These are phyloP conservation scores for Chromoteleia sp. DNA, from an alignment of 2,888 invertebrate genomes.

Conservation along the genomic window DNA sequence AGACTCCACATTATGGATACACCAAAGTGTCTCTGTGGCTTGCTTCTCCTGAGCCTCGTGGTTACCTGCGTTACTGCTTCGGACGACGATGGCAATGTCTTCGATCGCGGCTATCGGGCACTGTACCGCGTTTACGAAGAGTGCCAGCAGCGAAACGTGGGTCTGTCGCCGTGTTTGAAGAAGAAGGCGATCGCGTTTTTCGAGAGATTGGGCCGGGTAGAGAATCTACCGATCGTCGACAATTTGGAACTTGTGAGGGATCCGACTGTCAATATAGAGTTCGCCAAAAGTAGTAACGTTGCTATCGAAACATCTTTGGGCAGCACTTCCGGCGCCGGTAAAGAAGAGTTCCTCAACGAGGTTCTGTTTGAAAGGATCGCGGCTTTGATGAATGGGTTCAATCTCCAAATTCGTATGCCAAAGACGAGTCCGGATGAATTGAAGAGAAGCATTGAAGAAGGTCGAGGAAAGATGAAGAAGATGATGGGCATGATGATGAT, in stretches of 20 bases:
- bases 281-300: slow-evolving; percentile 72
- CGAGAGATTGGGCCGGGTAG: slow-evolving; percentile 90
- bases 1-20: slow-evolving; percentile 67
- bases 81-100: slow-evolving; percentile 84
- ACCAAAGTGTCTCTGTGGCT: slow-evolving; percentile 71
- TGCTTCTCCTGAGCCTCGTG: slow-evolving; percentile 65
- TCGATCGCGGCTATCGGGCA: slow-evolving; percentile 87
- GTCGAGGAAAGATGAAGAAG: slow-evolving; percentile 94
- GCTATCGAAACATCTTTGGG: slow-evolving; percentile 89
- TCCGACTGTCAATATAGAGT: slow-evolving; percentile 84
- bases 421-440: slow-evolving; percentile 89
- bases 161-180: slow-evolving; percentile 91
- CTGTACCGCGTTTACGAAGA: slow-evolving; percentile 91
- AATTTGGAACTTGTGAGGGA: slow-evolving; percentile 89
- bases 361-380: slow-evolving; percentile 90
- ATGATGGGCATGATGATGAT: slow-evolving; percentile 97
- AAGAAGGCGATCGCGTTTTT: slow-evolving; percentile 93
- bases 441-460: slow-evolving; percentile 91
- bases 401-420: slow-evolving; percentile 91
- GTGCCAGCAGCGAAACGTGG: slow-evolving; percentile 89
- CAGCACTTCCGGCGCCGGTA: slow-evolving; percentile 87
- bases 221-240: slow-evolving; percentile 87
- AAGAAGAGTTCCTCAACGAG: slow-evolving; percentile 88
- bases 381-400: slow-evolving; percentile 90
- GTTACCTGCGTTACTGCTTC: slow-evolving; percentile 32